Evolutionary conservation across 1,140 invertebrate genomes (phyloP).

Genomic region (Sarcophaga peregrina): DNA sequence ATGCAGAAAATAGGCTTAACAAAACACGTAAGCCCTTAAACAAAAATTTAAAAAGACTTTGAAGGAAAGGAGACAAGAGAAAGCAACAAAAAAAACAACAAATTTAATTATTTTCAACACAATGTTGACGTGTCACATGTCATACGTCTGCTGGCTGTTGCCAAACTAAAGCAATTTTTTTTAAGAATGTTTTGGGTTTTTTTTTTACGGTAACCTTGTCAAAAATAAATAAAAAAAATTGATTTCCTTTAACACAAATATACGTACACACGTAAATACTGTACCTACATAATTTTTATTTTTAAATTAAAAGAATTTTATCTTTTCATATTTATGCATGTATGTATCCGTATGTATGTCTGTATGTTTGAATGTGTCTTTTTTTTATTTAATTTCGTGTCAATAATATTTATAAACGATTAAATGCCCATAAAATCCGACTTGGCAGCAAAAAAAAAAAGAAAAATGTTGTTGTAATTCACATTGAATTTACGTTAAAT

Average conservation of each 20-base stretch:
- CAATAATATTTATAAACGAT: conserved; percentile 41
- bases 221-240: too few relatives aligned
- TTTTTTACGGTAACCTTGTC: background rate
- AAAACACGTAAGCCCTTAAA: conserved; percentile 27
- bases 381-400: background rate
- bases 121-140: conserved; percentile 34
- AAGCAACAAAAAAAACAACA: background rate
- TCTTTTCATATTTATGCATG: too few relatives aligned
- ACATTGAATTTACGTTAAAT: conserved; percentile 31
- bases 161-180: background rate
- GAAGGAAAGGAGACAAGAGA: background rate
- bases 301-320: background rate
- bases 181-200: background rate
- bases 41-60: background rate
- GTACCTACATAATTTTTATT: background rate
- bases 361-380: too few relatives aligned
- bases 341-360: too few relatives aligned
- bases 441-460: background rate
- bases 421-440: conserved; percentile 33
- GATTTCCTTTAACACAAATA: background rate
- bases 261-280: background rate
- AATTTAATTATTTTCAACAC: conserved; percentile 40
- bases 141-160: background rate
- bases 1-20: conserved; percentile 39
- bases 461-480: conserved; percentile 29